Conservation (phyloP, 2,888 invertebrate species). For the Polymixis flavicincta region DNA sequence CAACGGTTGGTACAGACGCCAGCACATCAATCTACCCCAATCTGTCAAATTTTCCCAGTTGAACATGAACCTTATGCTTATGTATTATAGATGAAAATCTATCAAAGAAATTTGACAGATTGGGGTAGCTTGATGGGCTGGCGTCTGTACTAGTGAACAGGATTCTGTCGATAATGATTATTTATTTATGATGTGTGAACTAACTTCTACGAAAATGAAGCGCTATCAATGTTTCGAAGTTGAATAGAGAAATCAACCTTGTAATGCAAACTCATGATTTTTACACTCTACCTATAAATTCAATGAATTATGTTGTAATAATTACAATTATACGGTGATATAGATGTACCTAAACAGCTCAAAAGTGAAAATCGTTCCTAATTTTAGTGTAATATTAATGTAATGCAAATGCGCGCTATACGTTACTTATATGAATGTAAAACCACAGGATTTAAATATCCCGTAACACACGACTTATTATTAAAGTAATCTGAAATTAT, state of each 20-base stretch:
- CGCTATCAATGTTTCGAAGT: neutral
- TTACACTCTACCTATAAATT: neutral
- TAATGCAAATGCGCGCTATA: neutral
- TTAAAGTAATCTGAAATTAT: slow-evolving; percentile 10
- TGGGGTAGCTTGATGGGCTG: too few species aligned
- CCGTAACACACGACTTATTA: neutral
- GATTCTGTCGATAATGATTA: neutral
- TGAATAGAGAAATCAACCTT: neutral
- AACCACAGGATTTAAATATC: neutral
- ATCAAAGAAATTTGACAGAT: too few species aligned
- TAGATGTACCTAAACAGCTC: neutral
- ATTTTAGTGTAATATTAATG: neutral
- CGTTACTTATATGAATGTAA: neutral
- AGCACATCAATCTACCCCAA: too few species aligned
- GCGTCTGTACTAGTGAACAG: neutral
- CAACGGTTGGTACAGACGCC: neutral
- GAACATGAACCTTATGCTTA: too few species aligned
- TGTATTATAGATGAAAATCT: too few species aligned
- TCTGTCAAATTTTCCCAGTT: too few species aligned
- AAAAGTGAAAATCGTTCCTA: neutral
- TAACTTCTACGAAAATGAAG: neutral
- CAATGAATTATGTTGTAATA: neutral
- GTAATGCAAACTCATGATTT: neutral
- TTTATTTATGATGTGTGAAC: neutral
- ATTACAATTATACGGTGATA: neutral